Percentiles rank a stretch among this genome's conserved stretches.
phyloP scores from a whole-genome alignment of 2,888 invertebrate genomes.

The Bruchidius siliquastri region DNA sequence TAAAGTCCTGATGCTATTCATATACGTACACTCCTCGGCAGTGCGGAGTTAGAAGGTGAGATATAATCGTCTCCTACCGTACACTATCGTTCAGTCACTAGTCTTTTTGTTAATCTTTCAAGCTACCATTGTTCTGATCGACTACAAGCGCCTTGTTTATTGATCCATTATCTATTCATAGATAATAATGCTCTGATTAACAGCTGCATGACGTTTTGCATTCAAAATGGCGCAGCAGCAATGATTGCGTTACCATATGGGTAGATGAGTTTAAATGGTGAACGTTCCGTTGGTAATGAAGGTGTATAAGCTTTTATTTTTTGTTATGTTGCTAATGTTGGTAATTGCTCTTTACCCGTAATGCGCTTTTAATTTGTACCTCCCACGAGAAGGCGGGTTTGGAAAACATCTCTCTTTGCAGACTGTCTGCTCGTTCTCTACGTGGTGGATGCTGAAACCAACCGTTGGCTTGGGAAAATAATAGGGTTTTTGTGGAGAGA shows the following conservation, averaged over 20 bases:
- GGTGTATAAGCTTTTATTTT: background rate
- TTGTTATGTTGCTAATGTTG: background rate
- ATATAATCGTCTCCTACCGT: background rate
- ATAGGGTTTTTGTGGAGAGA: background rate
- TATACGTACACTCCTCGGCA: too few relatives aligned
- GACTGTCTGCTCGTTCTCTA: background rate
- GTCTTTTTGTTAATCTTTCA: background rate
- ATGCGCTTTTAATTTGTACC: background rate
- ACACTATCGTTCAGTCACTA: background rate
- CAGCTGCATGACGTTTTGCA: slow-evolving; percentile 1
- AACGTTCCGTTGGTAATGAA: background rate
- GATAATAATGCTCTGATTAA: slow-evolving; percentile 1
- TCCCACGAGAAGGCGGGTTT: background rate
- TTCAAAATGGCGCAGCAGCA: background rate
- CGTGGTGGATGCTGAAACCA: too few relatives aligned
- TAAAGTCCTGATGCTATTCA: too few relatives aligned
- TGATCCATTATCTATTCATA: slow-evolving; percentile 2
- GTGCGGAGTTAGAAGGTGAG: too few relatives aligned
- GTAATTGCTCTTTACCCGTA: background rate
- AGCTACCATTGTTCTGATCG: slow-evolving; percentile 5
- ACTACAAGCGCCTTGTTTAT: slow-evolving; percentile 12
- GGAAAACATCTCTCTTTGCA: background rate
- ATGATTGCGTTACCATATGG: background rate
- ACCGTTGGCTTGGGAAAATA: background rate
- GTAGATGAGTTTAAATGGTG: background rate